Evolutionary conservation across 2,113 vertebrate genomes (phyloP).

Genomic region (Rallus limicola): DNA sequence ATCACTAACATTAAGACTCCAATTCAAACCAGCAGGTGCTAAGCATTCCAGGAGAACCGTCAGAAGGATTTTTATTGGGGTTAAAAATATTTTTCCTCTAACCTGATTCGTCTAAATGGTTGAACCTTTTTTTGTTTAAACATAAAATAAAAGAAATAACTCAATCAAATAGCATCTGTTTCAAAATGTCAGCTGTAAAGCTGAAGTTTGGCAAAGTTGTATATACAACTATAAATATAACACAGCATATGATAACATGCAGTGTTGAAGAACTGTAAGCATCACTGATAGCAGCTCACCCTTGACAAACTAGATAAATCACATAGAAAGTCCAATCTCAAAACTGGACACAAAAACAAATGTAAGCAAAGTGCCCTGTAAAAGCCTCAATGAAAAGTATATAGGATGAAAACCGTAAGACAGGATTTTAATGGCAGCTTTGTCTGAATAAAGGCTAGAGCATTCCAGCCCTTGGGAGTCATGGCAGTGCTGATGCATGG

Average conservation of each 20-base stretch:
- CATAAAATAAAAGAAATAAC: background rate
- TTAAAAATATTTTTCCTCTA: background rate
- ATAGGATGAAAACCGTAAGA: background rate
- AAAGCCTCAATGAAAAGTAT: background rate
- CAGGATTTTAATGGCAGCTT: slow-evolving; percentile 18
- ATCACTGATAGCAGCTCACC: slow-evolving; percentile 7
- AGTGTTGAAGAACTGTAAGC: background rate
- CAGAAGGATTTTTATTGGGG: background rate
- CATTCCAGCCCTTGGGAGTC: background rate
- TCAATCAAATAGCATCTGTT: slow-evolving; percentile 39
- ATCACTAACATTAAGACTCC: background rate
- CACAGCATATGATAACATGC: background rate
- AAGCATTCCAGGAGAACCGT: background rate
- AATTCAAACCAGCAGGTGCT: background rate
- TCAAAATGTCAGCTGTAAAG: slow-evolving; percentile 19
- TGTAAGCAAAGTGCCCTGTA: background rate
- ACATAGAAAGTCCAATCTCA: background rate
- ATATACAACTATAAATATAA: slow-evolving; percentile 33
- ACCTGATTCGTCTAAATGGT: background rate
- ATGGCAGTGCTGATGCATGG: background rate
- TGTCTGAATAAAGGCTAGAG: background rate
- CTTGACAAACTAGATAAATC: background rate
- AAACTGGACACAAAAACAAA: background rate
- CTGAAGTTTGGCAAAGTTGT: slow-evolving; percentile 54
- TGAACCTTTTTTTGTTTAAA: background rate